Conservation (phyloP, 2,888 invertebrate genomes). For the Nebria brevicollis region DNA sequence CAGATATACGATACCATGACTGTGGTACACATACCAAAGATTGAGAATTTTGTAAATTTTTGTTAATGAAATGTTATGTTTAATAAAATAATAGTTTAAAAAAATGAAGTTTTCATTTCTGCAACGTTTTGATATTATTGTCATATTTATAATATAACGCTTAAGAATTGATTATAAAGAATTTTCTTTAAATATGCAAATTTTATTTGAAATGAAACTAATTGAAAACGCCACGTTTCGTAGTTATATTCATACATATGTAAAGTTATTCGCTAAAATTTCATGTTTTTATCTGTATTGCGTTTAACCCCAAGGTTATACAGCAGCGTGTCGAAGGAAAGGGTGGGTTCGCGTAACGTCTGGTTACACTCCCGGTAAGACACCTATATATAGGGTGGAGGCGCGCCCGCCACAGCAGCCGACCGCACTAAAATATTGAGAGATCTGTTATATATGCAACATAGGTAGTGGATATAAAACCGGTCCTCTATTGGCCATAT, state of each 20-base stretch:
- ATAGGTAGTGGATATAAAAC: conserved; percentile 65
- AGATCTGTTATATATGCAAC: conserved; percentile 64
- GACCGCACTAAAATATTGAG: conserved; percentile 63
- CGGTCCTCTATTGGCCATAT: conserved; percentile 64
- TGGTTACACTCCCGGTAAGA: conserved; percentile 16
- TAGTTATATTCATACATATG: background rate
- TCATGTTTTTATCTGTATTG: background rate
- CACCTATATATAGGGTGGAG: conserved; percentile 11
- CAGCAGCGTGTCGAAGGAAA: background rate
- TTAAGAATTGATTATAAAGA: too few relatives aligned
- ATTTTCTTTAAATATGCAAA: too few relatives aligned
- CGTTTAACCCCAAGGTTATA: background rate
- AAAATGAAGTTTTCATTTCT: too few relatives aligned
- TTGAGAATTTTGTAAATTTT: background rate
- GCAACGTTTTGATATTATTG: too few relatives aligned
- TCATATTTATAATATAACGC: too few relatives aligned
- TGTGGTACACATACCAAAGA: background rate
- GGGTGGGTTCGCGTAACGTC: background rate
- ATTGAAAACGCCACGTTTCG: background rate
- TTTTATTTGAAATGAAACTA: background rate
- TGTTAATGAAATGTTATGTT: too few relatives aligned
- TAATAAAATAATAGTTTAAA: too few relatives aligned
- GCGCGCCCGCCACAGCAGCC: conserved; percentile 43
- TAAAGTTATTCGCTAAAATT: background rate
- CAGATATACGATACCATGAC: background rate